Conservation (phyloP, 2,888 invertebrate genomes). For the Euproctis similis region DNA sequence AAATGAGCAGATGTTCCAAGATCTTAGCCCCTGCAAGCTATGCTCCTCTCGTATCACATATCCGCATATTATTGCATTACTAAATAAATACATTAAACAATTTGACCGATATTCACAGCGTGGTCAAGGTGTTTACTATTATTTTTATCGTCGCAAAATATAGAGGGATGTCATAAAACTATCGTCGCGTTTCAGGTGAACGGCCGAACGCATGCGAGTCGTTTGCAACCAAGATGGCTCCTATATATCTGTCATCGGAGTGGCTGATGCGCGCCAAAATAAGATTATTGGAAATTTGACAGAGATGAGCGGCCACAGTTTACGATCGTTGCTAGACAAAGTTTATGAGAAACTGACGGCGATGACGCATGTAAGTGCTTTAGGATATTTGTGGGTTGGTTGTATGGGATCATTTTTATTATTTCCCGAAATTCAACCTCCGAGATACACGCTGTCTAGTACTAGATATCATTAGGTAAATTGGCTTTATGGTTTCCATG, state of each 20-base stretch:
- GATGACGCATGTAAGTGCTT: constrained; percentile 66
- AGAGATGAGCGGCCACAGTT: constrained; percentile 55
- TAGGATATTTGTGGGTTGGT: constrained; percentile 54
- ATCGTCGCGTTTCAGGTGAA: constrained; percentile 69
- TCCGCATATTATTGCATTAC: too few relatives aligned
- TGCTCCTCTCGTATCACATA: too few relatives aligned
- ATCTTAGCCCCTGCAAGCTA: too few relatives aligned
- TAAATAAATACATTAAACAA: constrained; percentile 17
- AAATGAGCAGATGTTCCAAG: too few relatives aligned
- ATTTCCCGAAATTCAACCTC: constrained; percentile 15
- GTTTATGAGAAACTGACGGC: constrained; percentile 41
- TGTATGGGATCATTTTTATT: constrained; percentile 12
- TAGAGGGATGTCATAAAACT: constrained; percentile 56
- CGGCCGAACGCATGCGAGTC: constrained; percentile 55
- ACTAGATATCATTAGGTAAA: too few relatives aligned
- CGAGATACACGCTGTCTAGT: too few relatives aligned
- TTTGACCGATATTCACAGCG: constrained; percentile 35
- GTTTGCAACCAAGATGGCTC: constrained; percentile 53
- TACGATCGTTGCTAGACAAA: constrained; percentile 56
- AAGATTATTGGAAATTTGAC: constrained; percentile 73
- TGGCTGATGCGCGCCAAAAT: constrained; percentile 74
- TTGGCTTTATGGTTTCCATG: too few relatives aligned
- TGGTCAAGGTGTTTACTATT: constrained; percentile 58
- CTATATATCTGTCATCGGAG: constrained; percentile 67
- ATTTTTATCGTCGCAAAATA: constrained; percentile 61